Conservation (phyloP, 2,888 invertebrate genomes). For the Melieria crassipennis region DNA sequence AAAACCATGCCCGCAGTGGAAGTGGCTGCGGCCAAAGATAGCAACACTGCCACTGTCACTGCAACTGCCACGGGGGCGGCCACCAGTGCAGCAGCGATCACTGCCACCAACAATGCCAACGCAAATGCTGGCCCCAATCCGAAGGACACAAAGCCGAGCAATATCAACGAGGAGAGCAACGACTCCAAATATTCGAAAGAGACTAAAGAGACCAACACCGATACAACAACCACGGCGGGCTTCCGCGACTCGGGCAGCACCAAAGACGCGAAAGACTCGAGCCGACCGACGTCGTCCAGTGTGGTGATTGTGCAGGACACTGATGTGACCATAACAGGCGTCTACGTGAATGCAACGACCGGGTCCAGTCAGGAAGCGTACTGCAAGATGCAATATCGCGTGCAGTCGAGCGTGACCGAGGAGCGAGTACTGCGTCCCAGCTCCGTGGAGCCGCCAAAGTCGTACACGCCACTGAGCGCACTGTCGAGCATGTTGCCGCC, state of each 20-base stretch:
- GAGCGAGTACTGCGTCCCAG: constrained; percentile 77
- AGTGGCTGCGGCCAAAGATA: constrained; percentile 35
- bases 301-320: constrained; percentile 87
- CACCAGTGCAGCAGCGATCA: constrained; percentile 6
- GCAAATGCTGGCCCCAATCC: neutral
- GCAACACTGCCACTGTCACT: constrained; percentile 34
- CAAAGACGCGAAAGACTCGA: constrained; percentile 60
- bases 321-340: constrained; percentile 87
- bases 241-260: constrained; percentile 56
- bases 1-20: constrained; percentile 11
- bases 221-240: constrained; percentile 55
- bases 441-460: constrained; percentile 68
- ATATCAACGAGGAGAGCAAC: constrained; percentile 59
- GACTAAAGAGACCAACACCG: constrained; percentile 60
- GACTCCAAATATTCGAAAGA: constrained; percentile 61
- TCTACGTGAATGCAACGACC: constrained; percentile 80
- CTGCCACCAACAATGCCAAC: neutral
- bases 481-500: constrained; percentile 90
- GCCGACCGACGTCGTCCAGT: constrained; percentile 67
- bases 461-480: constrained; percentile 85
- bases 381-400: constrained; percentile 90
- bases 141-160: constrained; percentile 42
- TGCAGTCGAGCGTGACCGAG: constrained; percentile 87
- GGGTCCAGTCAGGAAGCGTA: constrained; percentile 82
- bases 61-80: constrained; percentile 22